Conservation (phyloP, 2,113 vertebrate genomes). For the Ptychochromis oligacanthus region DNA sequence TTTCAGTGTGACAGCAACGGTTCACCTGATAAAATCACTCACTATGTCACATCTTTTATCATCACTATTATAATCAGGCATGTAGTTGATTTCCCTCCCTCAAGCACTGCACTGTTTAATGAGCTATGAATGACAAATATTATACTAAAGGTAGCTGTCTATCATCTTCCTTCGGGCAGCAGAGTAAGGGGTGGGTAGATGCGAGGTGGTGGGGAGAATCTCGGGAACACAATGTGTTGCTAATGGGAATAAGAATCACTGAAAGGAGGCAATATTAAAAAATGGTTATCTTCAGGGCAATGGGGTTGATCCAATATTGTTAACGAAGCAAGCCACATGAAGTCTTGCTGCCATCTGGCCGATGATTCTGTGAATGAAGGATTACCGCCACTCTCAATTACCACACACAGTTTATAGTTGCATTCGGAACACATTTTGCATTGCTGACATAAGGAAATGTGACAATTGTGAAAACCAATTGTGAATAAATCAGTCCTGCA, state of each 20-base stretch:
- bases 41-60: slow-evolving; percentile 26
- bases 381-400: slow-evolving; percentile 46
- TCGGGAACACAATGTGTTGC: slow-evolving; percentile 24
- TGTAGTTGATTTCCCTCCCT: slow-evolving; percentile 57
- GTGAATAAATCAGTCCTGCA: not conserved
- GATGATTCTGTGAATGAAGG: slow-evolving; percentile 28
- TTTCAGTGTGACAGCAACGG: not conserved
- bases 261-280: slow-evolving; percentile 37
- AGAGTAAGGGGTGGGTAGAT: not conserved
- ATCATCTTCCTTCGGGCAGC: slow-evolving; percentile 33
- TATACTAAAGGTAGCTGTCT: slow-evolving; percentile 48
- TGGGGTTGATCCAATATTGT: slow-evolving; percentile 19
- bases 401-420: not conserved
- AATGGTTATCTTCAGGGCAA: slow-evolving; percentile 44
- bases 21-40: slow-evolving; percentile 14
- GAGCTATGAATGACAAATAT: slow-evolving; percentile 68
- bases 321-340: slow-evolving; percentile 32
- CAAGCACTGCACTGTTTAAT: slow-evolving; percentile 54
- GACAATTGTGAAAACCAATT: slow-evolving; percentile 4
- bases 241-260: slow-evolving; percentile 39
- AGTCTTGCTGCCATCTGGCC: slow-evolving; percentile 16
- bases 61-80: slow-evolving; percentile 62
- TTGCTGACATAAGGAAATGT: not conserved
- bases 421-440: not conserved
- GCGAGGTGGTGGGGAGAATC: not conserved